Evolutionary conservation across 2,113 vertebrate species (phyloP).

Genomic region (Tragelaphus scriptus): DNA sequence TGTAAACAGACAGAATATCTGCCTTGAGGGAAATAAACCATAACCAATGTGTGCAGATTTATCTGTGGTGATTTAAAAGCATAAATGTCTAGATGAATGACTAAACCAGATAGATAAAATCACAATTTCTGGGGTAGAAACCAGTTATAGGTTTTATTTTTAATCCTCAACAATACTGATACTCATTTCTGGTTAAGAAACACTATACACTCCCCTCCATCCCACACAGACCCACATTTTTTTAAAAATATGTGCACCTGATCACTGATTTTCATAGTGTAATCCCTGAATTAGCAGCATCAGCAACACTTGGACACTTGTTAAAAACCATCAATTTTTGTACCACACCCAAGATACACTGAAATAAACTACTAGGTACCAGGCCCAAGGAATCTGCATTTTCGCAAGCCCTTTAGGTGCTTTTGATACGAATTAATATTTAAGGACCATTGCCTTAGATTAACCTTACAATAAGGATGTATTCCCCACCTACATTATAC

Average conservation of each 20-base stretch:
- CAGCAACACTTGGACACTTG: neutral
- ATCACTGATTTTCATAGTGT: neutral
- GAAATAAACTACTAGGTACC: neutral
- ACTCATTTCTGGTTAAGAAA: neutral
- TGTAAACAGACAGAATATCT: neutral
- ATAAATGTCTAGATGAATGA: neutral
- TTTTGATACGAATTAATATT: neutral
- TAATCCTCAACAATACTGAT: neutral
- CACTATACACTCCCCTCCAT: rapidly evolving
- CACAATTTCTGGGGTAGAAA: neutral
- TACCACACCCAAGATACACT: neutral
- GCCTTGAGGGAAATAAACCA: neutral
- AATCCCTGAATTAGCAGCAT: neutral
- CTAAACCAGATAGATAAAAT: neutral
- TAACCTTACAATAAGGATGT: neutral
- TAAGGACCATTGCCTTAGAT: neutral
- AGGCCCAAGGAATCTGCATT: neutral
- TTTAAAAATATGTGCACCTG: neutral
- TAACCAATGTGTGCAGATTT: neutral
- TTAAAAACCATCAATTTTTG: neutral
- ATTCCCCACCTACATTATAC: neutral
- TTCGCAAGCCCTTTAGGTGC: neutral
- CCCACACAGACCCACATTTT: neutral
- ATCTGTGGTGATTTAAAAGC: neutral
- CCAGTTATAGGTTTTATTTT: neutral